Percentiles rank a stretch among this genome's conserved stretches.
Evolutionary conservation across 2,113 vertebrate genomes (phyloP).

Genomic region (Tachuris rubrigastra): DNA sequence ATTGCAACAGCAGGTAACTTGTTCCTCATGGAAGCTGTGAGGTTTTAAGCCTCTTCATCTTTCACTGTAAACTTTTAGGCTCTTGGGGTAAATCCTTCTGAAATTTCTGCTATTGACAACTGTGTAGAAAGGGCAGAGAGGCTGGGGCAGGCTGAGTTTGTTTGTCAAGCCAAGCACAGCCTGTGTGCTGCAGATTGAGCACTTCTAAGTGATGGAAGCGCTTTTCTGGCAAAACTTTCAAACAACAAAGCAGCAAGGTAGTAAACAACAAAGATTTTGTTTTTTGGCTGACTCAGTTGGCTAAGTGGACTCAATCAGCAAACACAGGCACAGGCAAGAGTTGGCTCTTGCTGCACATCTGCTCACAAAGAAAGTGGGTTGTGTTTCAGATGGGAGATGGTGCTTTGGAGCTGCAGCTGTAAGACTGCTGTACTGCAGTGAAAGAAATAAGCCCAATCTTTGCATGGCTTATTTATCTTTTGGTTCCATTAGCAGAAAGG

Average conservation of each 20-base stretch:
- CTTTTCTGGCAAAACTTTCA: background rate
- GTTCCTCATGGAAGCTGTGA: background rate
- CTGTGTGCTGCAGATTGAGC: fast-evolving
- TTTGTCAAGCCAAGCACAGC: background rate
- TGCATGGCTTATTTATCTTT: background rate
- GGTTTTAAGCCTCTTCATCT: background rate
- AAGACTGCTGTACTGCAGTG: background rate
- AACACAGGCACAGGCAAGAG: background rate
- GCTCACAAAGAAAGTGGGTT: background rate
- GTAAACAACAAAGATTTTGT: background rate
- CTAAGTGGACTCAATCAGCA: background rate
- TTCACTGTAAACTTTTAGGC: background rate
- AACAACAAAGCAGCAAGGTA: background rate
- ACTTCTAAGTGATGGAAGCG: background rate
- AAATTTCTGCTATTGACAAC: background rate
- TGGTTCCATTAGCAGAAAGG: background rate
- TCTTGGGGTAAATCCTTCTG: background rate
- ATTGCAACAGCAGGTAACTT: background rate
- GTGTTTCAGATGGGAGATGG: background rate
- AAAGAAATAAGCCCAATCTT: background rate
- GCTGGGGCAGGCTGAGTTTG: background rate
- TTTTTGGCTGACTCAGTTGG: background rate
- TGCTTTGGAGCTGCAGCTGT: background rate
- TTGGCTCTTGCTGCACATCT: background rate
- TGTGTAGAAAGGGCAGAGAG: background rate